These are phyloP conservation scores for Pristionchus entomophagus DNA, from an alignment of 2,888 invertebrate genomes.

Conservation along the genomic window DNA sequence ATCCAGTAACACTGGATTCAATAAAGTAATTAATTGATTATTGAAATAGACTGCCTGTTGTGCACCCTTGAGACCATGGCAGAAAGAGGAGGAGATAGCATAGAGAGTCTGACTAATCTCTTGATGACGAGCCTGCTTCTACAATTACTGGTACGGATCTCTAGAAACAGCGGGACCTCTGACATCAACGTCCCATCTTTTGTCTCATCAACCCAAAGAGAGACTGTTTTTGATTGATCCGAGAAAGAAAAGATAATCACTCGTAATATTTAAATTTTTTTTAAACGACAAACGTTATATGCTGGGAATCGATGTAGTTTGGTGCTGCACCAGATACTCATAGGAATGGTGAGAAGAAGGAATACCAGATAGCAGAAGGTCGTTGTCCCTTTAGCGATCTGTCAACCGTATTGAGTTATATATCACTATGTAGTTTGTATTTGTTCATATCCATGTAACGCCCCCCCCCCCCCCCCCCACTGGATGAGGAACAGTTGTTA, in stretches of 20 bases:
- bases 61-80: slow-evolving; percentile 16
- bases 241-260: too few species aligned
- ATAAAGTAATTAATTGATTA: background rate
- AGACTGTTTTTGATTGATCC: too few species aligned
- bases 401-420: too few species aligned
- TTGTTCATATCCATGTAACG: too few species aligned
- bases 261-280: background rate
- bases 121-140: slow-evolving; percentile 17
- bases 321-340: background rate
- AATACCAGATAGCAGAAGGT: background rate
- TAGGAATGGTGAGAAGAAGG: background rate
- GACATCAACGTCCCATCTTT: too few species aligned
- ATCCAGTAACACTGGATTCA: slow-evolving; percentile 30
- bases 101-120: slow-evolving; percentile 33
- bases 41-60: slow-evolving; percentile 6
- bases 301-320: slow-evolving; percentile 20
- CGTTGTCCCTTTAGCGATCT: too few species aligned
- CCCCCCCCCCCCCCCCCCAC: too few species aligned
- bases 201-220: too few species aligned
- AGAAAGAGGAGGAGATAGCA: slow-evolving; percentile 14
- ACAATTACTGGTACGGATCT: too few species aligned
- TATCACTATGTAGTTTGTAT: too few species aligned
- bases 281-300: background rate
- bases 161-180: too few species aligned
- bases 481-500: too few species aligned